Evolutionary conservation across 2,888 invertebrate species (phyloP).

Genomic region (Tortricodes alternella): DNA sequence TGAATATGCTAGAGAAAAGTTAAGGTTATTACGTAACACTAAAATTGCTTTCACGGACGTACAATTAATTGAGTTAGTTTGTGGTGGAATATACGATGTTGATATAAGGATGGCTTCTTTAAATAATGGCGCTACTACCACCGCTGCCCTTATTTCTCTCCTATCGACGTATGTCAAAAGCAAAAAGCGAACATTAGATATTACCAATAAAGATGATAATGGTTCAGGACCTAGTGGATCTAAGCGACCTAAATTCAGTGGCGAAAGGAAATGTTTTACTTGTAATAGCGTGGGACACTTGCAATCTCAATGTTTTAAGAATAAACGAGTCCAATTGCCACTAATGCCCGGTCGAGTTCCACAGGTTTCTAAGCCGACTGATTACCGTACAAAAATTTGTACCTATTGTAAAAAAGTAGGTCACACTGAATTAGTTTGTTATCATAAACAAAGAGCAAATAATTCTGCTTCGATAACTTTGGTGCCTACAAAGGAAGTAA

Average conservation of each 20-base stretch:
- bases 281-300: neutral
- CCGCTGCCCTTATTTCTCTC: neutral
- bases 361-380: neutral
- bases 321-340: neutral
- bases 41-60: conserved; percentile 30
- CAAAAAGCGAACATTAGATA: neutral
- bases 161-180: conserved; percentile 4
- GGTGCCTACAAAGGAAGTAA: neutral
- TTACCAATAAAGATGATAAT: neutral
- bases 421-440: conserved; percentile 1
- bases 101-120: neutral
- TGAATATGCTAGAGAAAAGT: conserved; percentile 35
- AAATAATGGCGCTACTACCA: neutral
- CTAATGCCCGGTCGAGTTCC: neutral
- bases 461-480: neutral
- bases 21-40: conserved; percentile 30
- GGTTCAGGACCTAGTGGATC: neutral
- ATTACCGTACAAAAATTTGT: conserved; percentile 11
- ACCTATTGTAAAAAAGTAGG: conserved; percentile 23
- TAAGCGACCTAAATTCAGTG: neutral
- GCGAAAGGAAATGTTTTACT: neutral
- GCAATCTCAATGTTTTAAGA: neutral
- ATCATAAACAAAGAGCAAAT: neutral
- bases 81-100: conserved; percentile 26
- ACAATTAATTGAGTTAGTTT: conserved; percentile 32